Percentiles rank a stretch among this genome's conserved stretches.
These are phyloP conservation scores for Monopis laevigella DNA, from an alignment of 2,888 invertebrate species.

Conservation along the genomic window DNA sequence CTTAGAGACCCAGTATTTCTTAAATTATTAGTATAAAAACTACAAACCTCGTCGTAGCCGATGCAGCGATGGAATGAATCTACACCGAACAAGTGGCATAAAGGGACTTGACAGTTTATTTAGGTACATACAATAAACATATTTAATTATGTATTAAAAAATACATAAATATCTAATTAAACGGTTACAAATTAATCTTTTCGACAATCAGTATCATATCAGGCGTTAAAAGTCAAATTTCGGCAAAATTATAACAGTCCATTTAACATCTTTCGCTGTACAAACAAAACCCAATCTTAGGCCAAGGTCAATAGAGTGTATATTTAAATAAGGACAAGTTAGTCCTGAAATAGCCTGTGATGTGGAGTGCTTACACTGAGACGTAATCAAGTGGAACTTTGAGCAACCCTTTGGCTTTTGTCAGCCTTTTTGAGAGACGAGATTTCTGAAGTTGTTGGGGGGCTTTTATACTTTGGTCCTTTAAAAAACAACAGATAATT, in stretches of 20 bases:
- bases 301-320: slow-evolving; percentile 23
- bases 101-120: no score
- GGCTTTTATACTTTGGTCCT: no score
- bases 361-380: slow-evolving; percentile 24
- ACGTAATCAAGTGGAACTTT: slow-evolving; percentile 35
- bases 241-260: slow-evolving; percentile 5
- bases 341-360: slow-evolving; percentile 5
- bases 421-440: slow-evolving; percentile 30
- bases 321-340: slow-evolving; percentile 21
- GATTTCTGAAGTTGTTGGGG: no score
- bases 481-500: no score
- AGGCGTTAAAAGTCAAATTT: slow-evolving; percentile 20
- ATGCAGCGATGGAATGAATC: no score
- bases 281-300: no score
- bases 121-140: no score
- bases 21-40: no score
- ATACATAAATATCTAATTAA: background rate
- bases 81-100: no score
- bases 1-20: no score
- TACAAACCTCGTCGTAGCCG: no score
- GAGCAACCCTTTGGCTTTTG: slow-evolving; percentile 27
- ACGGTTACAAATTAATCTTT: background rate
- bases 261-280: slow-evolving; percentile 12
- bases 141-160: no score
- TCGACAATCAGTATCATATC: slow-evolving; percentile 19